Percentiles rank a stretch among this genome's conserved stretches.
Evolutionary conservation across 2,113 vertebrate species (phyloP).

Genomic region (Rhinoderma darwinii): DNA sequence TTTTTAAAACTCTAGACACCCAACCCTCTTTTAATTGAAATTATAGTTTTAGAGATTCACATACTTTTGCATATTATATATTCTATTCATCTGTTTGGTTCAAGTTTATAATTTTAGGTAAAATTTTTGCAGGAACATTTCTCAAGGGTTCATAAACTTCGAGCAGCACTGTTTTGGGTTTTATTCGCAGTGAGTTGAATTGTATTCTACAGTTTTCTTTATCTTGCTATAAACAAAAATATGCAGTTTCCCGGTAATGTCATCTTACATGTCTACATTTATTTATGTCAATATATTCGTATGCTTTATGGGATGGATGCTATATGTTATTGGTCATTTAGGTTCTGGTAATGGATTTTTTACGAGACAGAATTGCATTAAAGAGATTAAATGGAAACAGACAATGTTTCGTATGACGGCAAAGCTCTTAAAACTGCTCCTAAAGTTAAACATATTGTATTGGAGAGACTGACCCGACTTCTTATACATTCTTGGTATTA

Average conservation of each 20-base stretch:
- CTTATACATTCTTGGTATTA: not conserved
- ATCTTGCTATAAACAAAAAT: not conserved
- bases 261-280: not conserved
- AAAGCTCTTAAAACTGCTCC: not conserved
- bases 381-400: not conserved
- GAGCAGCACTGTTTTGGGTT: not conserved
- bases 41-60: no score
- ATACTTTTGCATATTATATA: no score
- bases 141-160: not conserved
- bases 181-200: not conserved
- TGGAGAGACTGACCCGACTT: not conserved
- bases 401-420: not conserved
- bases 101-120: not conserved
- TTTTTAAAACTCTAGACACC: no score
- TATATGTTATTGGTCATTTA: conserved; percentile 4
- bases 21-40: no score
- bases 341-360: conserved; percentile 33
- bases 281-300: not conserved
- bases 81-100: no score
- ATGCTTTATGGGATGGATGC: conserved; percentile 12
- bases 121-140: not conserved
- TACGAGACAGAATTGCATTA: conserved; percentile 1
- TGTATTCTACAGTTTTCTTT: conserved; percentile 3
- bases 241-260: not conserved
- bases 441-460: not conserved